A percentile compares a stretch with the other conserved stretches of the same genome.
Conservation (phyloP, 1,140 invertebrate species). For the Cotesia typhae region DNA sequence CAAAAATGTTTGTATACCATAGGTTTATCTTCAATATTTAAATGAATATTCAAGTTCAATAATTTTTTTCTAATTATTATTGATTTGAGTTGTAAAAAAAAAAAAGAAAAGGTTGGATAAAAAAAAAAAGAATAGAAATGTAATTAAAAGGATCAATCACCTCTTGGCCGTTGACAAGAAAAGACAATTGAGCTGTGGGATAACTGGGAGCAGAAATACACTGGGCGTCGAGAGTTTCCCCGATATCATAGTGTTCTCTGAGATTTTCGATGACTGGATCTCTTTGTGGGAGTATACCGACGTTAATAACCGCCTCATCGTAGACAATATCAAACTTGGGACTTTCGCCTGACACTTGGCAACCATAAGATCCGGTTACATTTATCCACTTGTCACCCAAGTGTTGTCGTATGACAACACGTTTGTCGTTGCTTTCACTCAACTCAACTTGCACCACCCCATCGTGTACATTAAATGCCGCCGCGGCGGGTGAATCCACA, state of each 20-base stretch:
- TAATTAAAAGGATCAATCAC: constrained; percentile 66
- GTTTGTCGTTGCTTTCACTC: constrained; percentile 51
- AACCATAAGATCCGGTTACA: constrained; percentile 68
- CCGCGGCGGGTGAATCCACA: constrained; percentile 58
- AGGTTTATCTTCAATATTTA: too few species aligned
- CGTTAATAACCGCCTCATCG: constrained; percentile 63
- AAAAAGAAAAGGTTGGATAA: too few species aligned
- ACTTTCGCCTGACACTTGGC: constrained; percentile 69
- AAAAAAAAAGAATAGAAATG: too few species aligned
- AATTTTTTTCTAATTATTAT: too few species aligned
- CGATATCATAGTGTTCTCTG: constrained; percentile 71
- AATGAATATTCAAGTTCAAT: too few species aligned
- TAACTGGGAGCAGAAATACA: constrained; percentile 79
- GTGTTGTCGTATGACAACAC: constrained; percentile 52
- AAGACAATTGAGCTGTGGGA: constrained; percentile 75
- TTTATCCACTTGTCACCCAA: constrained; percentile 41
- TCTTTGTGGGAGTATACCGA: constrained; percentile 61
- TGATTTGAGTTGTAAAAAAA: too few species aligned
- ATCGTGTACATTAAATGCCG: constrained; percentile 69
- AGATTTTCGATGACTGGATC: constrained; percentile 55
- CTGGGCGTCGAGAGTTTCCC: constrained; percentile 77
- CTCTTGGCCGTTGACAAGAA: constrained; percentile 78
- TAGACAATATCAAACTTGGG: constrained; percentile 67
- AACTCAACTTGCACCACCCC: constrained; percentile 78
- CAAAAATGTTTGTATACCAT: too few species aligned